A percentile compares a stretch with the other conserved stretches of the same genome.
phyloP scores from a whole-genome alignment of 1,140 invertebrate species.

The Lamellibrachia luymesi region DNA sequence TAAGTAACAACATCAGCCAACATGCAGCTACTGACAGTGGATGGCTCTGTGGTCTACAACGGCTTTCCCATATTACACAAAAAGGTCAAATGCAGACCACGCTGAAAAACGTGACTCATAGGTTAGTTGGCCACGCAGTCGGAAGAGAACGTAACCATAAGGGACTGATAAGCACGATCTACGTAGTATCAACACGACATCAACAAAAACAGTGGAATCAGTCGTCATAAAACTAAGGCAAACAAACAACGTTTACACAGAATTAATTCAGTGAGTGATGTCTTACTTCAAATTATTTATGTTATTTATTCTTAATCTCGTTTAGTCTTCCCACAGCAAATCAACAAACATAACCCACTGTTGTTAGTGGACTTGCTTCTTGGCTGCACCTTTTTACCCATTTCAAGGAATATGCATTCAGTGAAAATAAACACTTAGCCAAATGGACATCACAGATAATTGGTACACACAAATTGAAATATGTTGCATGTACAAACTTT shows the following conservation, averaged over 20 bases:
- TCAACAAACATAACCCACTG: background rate
- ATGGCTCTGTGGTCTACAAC: too few relatives aligned
- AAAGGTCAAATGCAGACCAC: background rate
- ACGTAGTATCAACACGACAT: background rate
- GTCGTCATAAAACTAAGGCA: background rate
- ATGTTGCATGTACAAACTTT: background rate
- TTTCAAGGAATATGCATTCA: background rate
- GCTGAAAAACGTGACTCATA: background rate
- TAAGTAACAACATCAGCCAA: too few relatives aligned
- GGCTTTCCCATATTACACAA: background rate
- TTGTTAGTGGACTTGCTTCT: background rate
- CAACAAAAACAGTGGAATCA: background rate
- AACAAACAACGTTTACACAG: background rate
- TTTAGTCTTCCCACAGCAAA: background rate
- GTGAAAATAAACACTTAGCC: background rate
- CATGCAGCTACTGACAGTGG: too few relatives aligned
- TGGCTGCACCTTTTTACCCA: background rate
- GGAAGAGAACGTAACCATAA: background rate
- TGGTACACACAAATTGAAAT: background rate
- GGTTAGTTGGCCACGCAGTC: background rate
- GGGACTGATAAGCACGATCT: background rate
- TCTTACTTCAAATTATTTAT: background rate
- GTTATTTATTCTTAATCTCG: background rate
- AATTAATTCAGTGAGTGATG: background rate
- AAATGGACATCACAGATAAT: background rate